These are phyloP conservation scores for Petrocephalus sullivani DNA, from an alignment of 2,797 vertebrate species.

Conservation along the genomic window DNA sequence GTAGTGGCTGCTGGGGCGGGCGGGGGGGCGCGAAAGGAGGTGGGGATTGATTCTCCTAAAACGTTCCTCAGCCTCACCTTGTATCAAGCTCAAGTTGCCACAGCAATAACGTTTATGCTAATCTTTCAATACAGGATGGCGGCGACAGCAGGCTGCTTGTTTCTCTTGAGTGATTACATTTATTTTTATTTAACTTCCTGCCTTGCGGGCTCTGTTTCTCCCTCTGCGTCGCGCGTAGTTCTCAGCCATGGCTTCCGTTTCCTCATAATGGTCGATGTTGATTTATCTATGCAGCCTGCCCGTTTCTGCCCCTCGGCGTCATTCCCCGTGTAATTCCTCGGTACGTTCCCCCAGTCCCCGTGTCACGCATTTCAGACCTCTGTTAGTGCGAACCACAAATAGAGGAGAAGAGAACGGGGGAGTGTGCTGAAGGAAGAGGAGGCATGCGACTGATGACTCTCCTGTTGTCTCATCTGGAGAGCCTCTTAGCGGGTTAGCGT, in stretches of 20 bases:
- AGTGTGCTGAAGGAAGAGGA: background rate
- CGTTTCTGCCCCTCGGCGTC: background rate
- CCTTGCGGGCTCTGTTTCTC: background rate
- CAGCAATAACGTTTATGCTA: background rate
- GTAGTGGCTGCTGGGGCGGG: background rate
- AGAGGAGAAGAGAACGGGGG: background rate
- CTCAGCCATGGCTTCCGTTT: background rate
- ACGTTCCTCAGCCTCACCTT: constrained; percentile 4
- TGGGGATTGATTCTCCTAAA: constrained; percentile 17
- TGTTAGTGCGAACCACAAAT: background rate
- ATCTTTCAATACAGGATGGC: background rate
- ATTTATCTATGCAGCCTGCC: no score
- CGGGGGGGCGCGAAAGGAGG: background rate
- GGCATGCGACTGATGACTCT: background rate
- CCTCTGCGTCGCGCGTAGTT: background rate
- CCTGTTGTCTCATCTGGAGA: background rate
- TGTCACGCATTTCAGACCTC: background rate
- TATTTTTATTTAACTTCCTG: background rate
- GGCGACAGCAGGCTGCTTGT: background rate
- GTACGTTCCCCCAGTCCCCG: background rate
- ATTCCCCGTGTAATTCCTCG: background rate
- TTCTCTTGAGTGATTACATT: background rate
- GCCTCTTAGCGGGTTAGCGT: background rate
- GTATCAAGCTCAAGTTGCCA: background rate
- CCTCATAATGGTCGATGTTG: background rate